These are phyloP conservation scores for Hyalella azteca DNA, from an alignment of 2,888 invertebrate species.

Conservation along the genomic window DNA sequence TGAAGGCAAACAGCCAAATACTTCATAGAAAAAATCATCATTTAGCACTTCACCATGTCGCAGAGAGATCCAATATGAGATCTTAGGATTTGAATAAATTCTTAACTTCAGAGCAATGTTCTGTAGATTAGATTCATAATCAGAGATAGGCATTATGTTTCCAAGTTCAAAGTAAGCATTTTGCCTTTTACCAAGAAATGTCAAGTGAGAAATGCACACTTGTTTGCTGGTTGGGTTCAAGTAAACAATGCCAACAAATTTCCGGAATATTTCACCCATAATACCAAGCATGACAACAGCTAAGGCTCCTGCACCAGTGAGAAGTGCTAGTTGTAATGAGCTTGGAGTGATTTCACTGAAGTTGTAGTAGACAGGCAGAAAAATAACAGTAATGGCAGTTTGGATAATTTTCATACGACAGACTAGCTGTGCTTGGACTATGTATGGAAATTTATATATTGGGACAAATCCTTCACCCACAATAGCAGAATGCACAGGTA, in stretches of 20 bases:
- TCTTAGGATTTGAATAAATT: constrained; percentile 38
- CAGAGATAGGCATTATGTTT: constrained; percentile 48
- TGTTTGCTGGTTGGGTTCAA: constrained; percentile 10
- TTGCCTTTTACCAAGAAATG: constrained; percentile 46
- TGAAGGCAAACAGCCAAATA: constrained; percentile 45
- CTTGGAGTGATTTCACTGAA: background rate
- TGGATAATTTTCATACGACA: constrained; percentile 55
- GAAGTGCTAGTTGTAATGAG: background rate
- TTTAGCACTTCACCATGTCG: constrained; percentile 48
- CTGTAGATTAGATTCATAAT: constrained; percentile 6
- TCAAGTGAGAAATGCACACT: constrained; percentile 47
- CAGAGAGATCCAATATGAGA: constrained; percentile 41
- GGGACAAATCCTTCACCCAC: constrained; percentile 31
- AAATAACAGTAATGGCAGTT: constrained; percentile 40
- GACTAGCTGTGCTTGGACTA: constrained; percentile 22
- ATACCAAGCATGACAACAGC: constrained; percentile 47
- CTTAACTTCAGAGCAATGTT: constrained; percentile 5
- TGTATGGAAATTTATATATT: constrained; percentile 52
- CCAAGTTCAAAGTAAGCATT: constrained; percentile 39
- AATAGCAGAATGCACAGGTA: background rate
- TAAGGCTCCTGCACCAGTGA: constrained; percentile 24
- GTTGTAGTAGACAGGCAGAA: constrained; percentile 41
- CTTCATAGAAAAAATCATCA: constrained; percentile 32
- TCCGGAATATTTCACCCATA: constrained; percentile 53
- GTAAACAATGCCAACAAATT: constrained; percentile 47